Percentiles rank a stretch among this genome's conserved stretches.
Conservation (phyloP, 2,113 vertebrate species). For the Tenrec ecaudatus region DNA sequence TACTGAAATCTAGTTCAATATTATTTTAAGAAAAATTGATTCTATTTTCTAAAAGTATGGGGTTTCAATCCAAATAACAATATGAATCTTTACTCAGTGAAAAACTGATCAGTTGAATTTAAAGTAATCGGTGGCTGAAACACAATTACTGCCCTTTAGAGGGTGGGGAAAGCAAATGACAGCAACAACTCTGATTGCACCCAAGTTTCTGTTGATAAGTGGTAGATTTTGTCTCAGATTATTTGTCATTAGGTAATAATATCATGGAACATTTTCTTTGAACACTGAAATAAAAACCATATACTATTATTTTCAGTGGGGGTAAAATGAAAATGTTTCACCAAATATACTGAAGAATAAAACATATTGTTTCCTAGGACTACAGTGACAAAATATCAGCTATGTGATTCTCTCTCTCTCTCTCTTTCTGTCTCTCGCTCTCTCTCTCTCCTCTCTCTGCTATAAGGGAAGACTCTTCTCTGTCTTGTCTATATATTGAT, state of each 20-base stretch:
- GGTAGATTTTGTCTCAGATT: neutral
- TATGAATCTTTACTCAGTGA: conserved; percentile 71
- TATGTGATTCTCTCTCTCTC: neutral
- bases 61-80: conserved; percentile 71
- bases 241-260: neutral
- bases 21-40: conserved; percentile 78
- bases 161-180: neutral
- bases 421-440: too few relatives aligned
- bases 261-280: neutral
- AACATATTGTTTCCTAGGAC: neutral
- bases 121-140: conserved; percentile 66
- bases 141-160: neutral
- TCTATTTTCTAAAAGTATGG: conserved; percentile 59
- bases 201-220: neutral
- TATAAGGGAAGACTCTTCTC: neutral
- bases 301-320: neutral
- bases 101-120: conserved; percentile 59
- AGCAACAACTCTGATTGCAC: neutral
- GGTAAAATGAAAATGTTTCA: conserved; percentile 34
- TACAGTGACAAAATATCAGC: neutral
- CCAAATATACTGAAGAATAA: neutral
- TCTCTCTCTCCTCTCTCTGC: neutral
- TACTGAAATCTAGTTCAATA: conserved; percentile 74
- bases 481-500: neutral
- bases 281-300: neutral